Base-by-base conservation (phyloP, 2,113 vertebrate species). In the Willisornis vidua region DNA sequence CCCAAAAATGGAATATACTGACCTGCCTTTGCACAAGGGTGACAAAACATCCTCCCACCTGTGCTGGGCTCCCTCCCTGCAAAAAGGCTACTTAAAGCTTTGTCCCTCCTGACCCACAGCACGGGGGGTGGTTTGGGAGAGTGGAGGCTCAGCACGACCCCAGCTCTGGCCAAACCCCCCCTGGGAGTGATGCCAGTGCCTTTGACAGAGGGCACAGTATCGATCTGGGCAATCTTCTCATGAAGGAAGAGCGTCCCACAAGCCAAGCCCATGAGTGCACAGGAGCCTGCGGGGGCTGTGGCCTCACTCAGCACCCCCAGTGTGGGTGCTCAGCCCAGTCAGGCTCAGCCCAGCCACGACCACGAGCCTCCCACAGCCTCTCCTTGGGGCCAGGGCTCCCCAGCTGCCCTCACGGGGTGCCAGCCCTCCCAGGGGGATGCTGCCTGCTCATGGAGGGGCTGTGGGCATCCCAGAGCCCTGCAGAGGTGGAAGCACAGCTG, bases 191-290 rank as follows among this genome's bases (percentile, higher is more conserved):
- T 74, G 90, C 66, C 66, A 6, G 13, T 0, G 45, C n/a, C 87
- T 63, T 24, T 61, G 85, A 10, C 78, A 88, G 58, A 80, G 87
- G 85, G 87, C 75, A 91, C 67, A 1, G 86, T 55, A 90, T 90
- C 63, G 45, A 88, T 43, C 4, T 48, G 18, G 90, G 87, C 66
- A 61, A 96, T 90, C 87, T 91, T 49, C 85, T 19, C 4, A 9
- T 49, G 82, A 39, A 25, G 91, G 77, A 91, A 89, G 93, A 83
- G 94, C 66, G 55, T 6, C 91, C 87, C 94, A 94, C 77, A 25
- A 86, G 77, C 37, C 25, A 4, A 33, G 83, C 39, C 26, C 68
- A 19, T 72, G 93, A 81, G 90, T 22, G 83, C 75, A 52, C 33
- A 46, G 94, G 62, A 93, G 91, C 84, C 89, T 84, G 92, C 37